Conservation (phyloP, 2,888 invertebrate genomes). For the Hofmannophila pseudospretella region DNA sequence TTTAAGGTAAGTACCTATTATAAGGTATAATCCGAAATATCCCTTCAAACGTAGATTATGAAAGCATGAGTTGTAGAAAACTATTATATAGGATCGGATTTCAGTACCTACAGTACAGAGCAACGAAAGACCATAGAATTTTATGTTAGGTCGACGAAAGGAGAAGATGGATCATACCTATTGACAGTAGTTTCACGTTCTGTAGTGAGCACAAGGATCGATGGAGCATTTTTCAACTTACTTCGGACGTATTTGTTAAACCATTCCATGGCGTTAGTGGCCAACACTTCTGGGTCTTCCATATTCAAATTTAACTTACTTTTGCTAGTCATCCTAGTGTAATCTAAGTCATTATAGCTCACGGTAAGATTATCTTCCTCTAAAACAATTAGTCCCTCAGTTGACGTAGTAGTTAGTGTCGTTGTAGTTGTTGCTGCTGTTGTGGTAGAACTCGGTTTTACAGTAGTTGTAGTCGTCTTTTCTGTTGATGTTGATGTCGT, state of each 20-base stretch:
- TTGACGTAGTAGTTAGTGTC: neutral
- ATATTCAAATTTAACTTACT: neutral
- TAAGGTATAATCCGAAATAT: no score
- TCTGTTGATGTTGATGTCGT: neutral
- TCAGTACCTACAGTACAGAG: no score
- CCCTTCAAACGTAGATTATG: no score
- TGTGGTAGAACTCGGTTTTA: no score
- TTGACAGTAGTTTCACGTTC: neutral
- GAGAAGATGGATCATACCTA: neutral
- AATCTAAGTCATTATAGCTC: neutral
- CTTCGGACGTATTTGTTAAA: conserved; percentile 31
- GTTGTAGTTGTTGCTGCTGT: neutral
- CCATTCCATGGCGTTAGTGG: conserved; percentile 44
- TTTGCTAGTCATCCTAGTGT: neutral
- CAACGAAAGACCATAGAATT: no score
- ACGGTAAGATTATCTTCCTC: no score
- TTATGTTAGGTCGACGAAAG: neutral
- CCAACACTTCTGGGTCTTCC: neutral
- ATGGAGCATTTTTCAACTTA: conserved; percentile 23
- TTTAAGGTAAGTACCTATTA: no score
- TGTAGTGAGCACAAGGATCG: conserved; percentile 13
- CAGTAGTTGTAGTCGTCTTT: neutral
- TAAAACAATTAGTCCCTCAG: neutral
- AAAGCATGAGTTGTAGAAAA: no score
- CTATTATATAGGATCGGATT: no score